Evolutionary conservation across 2,113 vertebrate genomes (phyloP).

Genomic region (Myotis lucifugus): DNA sequence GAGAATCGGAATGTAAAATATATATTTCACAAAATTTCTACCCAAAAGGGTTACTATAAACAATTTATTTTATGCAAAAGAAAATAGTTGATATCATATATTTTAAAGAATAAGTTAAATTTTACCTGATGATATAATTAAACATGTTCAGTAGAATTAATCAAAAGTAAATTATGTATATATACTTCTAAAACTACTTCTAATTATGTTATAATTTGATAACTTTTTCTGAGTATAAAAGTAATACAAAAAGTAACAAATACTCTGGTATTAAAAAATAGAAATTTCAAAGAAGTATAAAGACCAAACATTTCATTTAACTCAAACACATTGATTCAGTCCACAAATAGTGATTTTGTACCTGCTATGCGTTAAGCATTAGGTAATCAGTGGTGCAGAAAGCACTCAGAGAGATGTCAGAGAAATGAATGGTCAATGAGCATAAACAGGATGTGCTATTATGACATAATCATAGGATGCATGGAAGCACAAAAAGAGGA

Average conservation of each 20-base stretch:
- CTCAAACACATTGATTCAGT: background rate
- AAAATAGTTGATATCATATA: background rate
- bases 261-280: background rate
- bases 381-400: background rate
- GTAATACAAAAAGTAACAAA: background rate
- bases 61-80: background rate
- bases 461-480: background rate
- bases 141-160: background rate
- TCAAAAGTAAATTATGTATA: background rate
- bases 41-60: background rate
- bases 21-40: background rate
- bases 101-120: background rate
- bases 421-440: background rate
- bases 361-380: background rate
- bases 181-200: background rate
- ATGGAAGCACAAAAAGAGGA: background rate
- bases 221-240: background rate
- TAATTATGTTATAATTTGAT: background rate
- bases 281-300: background rate
- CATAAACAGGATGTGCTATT: background rate
- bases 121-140: background rate
- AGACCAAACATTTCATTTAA: background rate
- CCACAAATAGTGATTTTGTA: background rate
- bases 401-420: background rate
- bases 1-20: background rate